A percentile compares a stretch with the other conserved stretches of the same genome.
These are phyloP conservation scores for Sclerurus mexicanus DNA, from an alignment of 2,113 vertebrate genomes.

Conservation along the genomic window DNA sequence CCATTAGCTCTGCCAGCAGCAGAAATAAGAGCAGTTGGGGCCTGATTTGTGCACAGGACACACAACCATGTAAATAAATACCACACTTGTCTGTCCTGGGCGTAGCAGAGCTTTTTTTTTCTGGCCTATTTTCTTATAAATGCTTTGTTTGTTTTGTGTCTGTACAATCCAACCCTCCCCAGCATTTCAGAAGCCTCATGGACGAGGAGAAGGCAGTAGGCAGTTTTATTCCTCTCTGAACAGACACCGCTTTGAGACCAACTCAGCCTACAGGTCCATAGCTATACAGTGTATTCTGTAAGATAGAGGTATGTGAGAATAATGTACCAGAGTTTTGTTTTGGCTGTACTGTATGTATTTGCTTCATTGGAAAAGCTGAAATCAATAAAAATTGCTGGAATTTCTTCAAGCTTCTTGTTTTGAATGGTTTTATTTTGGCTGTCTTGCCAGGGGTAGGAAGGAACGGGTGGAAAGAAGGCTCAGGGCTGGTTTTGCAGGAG, in stretches of 20 bases:
- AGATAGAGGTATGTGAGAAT: slow-evolving; percentile 55
- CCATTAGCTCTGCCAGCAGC: neutral
- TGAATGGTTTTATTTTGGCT: neutral
- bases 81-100: slow-evolving; percentile 4
- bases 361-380: slow-evolving; percentile 67
- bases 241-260: slow-evolving; percentile 20
- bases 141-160: slow-evolving; percentile 46
- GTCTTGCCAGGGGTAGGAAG: neutral
- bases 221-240: slow-evolving; percentile 36
- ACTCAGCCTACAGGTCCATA: slow-evolving; percentile 27
- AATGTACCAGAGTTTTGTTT: slow-evolving; percentile 50
- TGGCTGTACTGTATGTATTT: slow-evolving; percentile 66
- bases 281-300: slow-evolving; percentile 58
- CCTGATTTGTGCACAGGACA: neutral
- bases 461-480: neutral
- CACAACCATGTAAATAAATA: slow-evolving; percentile 51
- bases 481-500: neutral
- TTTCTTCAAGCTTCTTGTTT: slow-evolving; percentile 3
- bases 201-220: slow-evolving; percentile 30
- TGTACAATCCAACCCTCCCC: slow-evolving; percentile 43
- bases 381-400: slow-evolving; percentile 68
- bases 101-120: neutral
- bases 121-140: neutral
- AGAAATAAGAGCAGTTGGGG: neutral
- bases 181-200: slow-evolving; percentile 67